These are phyloP conservation scores for Cydia pomonella DNA, from an alignment of 1,140 invertebrate species.

Conservation along the genomic window DNA sequence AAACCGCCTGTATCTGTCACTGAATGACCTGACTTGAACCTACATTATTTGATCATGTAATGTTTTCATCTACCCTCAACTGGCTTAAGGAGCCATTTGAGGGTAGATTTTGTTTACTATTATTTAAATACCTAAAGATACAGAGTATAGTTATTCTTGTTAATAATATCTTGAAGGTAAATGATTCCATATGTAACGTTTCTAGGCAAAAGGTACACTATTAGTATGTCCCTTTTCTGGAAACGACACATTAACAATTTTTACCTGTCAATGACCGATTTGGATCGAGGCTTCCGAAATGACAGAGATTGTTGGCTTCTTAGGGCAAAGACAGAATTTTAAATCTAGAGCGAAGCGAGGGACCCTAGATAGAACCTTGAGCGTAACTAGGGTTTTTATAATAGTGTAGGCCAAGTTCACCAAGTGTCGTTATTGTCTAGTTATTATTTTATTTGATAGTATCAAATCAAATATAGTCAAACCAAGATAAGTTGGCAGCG, in stretches of 20 bases:
- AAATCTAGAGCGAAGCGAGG: not conserved
- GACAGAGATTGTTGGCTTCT: not conserved
- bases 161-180: slow-evolving; percentile 1
- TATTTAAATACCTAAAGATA: no score
- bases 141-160: no score
- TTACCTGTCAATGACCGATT: not conserved
- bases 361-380: not conserved
- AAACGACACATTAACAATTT: not conserved
- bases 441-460: no score
- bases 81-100: no score
- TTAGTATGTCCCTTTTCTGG: not conserved
- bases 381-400: not conserved
- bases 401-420: not conserved
- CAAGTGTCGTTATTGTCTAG: no score
- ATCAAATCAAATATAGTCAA: no score
- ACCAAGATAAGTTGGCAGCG: no score
- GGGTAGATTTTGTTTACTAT: no score
- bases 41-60: no score
- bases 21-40: no score
- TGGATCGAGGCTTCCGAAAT: not conserved
- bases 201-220: not conserved
- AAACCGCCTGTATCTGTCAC: no score
- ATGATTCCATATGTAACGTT: not conserved
- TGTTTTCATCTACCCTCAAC: no score
- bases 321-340: not conserved